Conservation (phyloP, 2,113 vertebrate genomes). For the Antechinus stuartii region DNA sequence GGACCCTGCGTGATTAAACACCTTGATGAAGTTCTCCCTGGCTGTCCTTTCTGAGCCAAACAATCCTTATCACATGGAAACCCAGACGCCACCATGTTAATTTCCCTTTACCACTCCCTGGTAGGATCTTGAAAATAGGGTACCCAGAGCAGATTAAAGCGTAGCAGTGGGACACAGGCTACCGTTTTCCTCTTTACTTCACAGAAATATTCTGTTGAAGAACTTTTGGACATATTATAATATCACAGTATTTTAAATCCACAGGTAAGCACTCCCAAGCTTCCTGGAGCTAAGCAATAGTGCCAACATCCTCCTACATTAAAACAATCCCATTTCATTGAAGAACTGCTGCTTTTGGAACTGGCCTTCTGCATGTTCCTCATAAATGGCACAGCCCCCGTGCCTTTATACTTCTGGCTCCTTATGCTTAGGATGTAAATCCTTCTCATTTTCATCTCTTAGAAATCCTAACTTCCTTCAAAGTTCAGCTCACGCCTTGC, state of each 20-base stretch:
- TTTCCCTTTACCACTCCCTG: constrained; percentile 38
- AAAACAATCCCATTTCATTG: background rate
- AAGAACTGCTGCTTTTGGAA: background rate
- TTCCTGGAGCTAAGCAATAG: background rate
- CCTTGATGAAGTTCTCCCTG: constrained; percentile 49
- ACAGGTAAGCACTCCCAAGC: background rate
- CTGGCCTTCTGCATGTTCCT: background rate
- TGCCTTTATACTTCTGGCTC: background rate
- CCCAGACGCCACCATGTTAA: background rate
- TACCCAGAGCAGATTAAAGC: background rate
- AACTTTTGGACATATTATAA: constrained; percentile 54
- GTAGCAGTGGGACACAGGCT: constrained; percentile 30
- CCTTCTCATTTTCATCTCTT: background rate
- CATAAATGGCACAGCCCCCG: background rate
- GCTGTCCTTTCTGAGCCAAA: constrained; percentile 42
- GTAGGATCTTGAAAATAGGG: constrained; percentile 22
- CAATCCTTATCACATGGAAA: constrained; percentile 37
- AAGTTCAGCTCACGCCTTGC: background rate
- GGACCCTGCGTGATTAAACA: constrained; percentile 50
- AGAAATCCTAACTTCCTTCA: background rate
- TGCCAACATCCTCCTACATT: background rate
- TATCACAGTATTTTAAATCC: background rate
- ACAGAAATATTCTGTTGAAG: constrained; percentile 45
- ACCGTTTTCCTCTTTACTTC: constrained; percentile 59
- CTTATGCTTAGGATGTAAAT: background rate